Evolutionary conservation across 92 coral and sea anemone genomes (phyloP), one percentile per base, ranked within the genome.

Genomic region (Zoanthus gigantus): DNA sequence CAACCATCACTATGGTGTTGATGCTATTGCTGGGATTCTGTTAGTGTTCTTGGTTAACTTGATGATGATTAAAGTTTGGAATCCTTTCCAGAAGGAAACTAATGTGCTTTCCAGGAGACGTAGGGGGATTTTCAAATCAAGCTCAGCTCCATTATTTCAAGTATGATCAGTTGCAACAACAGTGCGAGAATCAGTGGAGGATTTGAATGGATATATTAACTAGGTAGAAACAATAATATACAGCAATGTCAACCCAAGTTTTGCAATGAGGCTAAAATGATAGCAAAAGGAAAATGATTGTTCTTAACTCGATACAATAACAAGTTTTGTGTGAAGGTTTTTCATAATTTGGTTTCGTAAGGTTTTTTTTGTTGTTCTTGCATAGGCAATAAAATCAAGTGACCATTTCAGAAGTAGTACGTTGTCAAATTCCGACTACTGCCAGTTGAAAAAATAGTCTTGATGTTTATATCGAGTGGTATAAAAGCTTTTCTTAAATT

Each of bases 1-100:
- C 66, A 97, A 97, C 89, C 99, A 97, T 78, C 99, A 97, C 81
- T 97, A 97, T 90, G 99, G 99, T n/a, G 98, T 97, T 9, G 99
- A 97, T 84, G 99, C 99, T 10, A 92, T 97, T 29, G 99, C 97
- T 14, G 99, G 98, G n/a, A 93, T 97, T 78, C 83, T 97, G 18
- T 77, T 97, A 84, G 99, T 97, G 18, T 97, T 97, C 77, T 83
- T 96, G 74, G 98, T 97, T 37, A 96, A 96, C 53, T 97, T 97
- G 61, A 90, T 97, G 94, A 96, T 96, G 96, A 90, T 94, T 30
- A 94, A 94, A 76, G 94, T 97, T 7, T 97, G 99, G 99, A 93
- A 98, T 67, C 99, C 99, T 53, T 97, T 97, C 78, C 95, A 91
- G 67, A 75, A 46, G 30, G 84, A 79, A 66, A 81, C 53, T 23